phyloP scores from a whole-genome alignment of 30 jellyfish, hydroid and myxozoan species.

The Rhopilema esculentum region DNA sequence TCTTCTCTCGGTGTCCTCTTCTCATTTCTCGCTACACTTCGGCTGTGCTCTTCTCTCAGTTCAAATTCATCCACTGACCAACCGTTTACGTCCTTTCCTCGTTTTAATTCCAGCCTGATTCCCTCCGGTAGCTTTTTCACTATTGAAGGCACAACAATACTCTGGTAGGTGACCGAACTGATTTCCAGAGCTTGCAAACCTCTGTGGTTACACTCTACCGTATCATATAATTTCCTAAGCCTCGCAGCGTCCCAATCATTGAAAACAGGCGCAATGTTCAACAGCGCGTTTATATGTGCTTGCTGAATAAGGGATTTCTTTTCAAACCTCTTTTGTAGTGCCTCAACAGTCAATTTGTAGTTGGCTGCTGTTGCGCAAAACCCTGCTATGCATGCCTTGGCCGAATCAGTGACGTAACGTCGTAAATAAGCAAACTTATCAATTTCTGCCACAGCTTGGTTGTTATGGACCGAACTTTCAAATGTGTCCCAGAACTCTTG shows the following conservation, averaged over 20 bases:
- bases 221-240: slow-evolving; percentile 21
- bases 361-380: slow-evolving; percentile 36
- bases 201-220: slow-evolving; percentile 30
- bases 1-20: neutral
- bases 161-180: neutral
- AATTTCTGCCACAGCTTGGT: slow-evolving; percentile 11
- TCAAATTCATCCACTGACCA: slow-evolving; percentile 4
- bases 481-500: slow-evolving; percentile 53
- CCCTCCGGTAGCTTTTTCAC: slow-evolving; percentile 9
- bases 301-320: slow-evolving; percentile 32
- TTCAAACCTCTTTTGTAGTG: slow-evolving; percentile 47
- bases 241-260: slow-evolving; percentile 37
- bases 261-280: slow-evolving; percentile 15
- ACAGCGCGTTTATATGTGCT: slow-evolving; percentile 14
- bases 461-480: slow-evolving; percentile 20
- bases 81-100: slow-evolving; percentile 4
- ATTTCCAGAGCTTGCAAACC: slow-evolving; percentile 46
- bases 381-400: slow-evolving; percentile 37
- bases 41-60: slow-evolving; percentile 3
- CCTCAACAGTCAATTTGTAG: slow-evolving; percentile 40
- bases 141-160: slow-evolving; percentile 22
- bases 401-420: slow-evolving; percentile 17
- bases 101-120: neutral
- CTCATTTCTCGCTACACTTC: neutral
- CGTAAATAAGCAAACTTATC: slow-evolving; percentile 13